phyloP scores from a whole-genome alignment of 1,140 invertebrate genomes.

The Rhyzopertha dominica region DNA sequence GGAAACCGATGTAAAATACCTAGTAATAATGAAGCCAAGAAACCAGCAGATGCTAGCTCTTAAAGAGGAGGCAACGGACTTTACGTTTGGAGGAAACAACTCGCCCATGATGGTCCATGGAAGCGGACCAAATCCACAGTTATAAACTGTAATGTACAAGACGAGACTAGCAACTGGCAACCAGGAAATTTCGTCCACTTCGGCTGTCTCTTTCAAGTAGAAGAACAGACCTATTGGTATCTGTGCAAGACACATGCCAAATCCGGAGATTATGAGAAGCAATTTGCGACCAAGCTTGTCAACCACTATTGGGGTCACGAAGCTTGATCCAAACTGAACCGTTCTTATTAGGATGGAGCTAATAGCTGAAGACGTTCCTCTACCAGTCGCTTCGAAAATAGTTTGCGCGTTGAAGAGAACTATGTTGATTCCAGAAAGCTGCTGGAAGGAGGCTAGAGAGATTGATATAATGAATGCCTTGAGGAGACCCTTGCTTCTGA shows the following conservation, averaged over 20 bases:
- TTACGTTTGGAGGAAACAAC: slow-evolving; percentile 71
- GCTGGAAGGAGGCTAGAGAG: slow-evolving; percentile 65
- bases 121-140: slow-evolving; percentile 67
- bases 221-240: slow-evolving; percentile 35
- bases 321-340: slow-evolving; percentile 61
- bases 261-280: slow-evolving; percentile 63
- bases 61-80: slow-evolving; percentile 66
- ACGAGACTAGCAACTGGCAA: slow-evolving; percentile 33
- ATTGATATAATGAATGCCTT: slow-evolving; percentile 65
- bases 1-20: slow-evolving; percentile 60
- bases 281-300: slow-evolving; percentile 67
- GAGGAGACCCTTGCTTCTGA: slow-evolving; percentile 51
- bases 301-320: slow-evolving; percentile 62
- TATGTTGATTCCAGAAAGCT: slow-evolving; percentile 74
- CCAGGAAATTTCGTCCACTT: slow-evolving; percentile 33
- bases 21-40: slow-evolving; percentile 74
- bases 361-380: slow-evolving; percentile 49
- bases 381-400: slow-evolving; percentile 62
- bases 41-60: slow-evolving; percentile 72
- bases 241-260: slow-evolving; percentile 50
- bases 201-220: slow-evolving; percentile 22
- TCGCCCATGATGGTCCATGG: slow-evolving; percentile 81
- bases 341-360: slow-evolving; percentile 73
- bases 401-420: slow-evolving; percentile 72
- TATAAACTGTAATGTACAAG: slow-evolving; percentile 33